Conservation (phyloP, 2,888 invertebrate species). For the Netelia inedita region DNA sequence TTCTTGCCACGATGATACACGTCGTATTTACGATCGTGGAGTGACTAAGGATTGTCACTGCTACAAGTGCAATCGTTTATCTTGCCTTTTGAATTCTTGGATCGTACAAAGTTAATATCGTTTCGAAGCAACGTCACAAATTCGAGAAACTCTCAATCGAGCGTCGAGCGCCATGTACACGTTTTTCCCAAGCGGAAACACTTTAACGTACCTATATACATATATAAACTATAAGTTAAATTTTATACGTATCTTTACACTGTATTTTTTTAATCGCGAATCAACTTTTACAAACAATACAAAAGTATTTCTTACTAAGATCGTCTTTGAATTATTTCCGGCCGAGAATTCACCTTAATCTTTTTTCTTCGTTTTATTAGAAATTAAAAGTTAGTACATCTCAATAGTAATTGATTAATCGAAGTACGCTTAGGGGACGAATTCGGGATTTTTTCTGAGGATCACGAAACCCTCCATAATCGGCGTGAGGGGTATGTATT, state of each 20-base stretch:
- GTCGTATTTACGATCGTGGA: background rate
- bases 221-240: constrained; percentile 44
- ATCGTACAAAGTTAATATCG: constrained; percentile 8
- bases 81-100: constrained; percentile 46
- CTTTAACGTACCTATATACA: constrained; percentile 52
- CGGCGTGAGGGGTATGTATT: constrained; percentile 97
- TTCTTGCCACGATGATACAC: background rate
- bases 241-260: constrained; percentile 66
- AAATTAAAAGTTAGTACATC: constrained; percentile 64
- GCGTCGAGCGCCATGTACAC: constrained; percentile 50
- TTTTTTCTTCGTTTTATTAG: constrained; percentile 57
- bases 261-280: constrained; percentile 62
- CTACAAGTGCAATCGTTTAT: constrained; percentile 15
- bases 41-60: background rate
- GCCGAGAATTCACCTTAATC: background rate
- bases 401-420: constrained; percentile 42
- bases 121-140: background rate
- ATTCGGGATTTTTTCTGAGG: constrained; percentile 95
- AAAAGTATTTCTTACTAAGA: constrained; percentile 39
- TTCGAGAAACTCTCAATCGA: constrained; percentile 3
- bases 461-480: constrained; percentile 99
- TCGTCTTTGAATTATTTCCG: constrained; percentile 5
- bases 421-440: constrained; percentile 83
- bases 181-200: constrained; percentile 41
- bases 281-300: constrained; percentile 59